Base-by-base conservation (phyloP, 2,888 invertebrate genomes). In the Petrophora chlorosata region DNA sequence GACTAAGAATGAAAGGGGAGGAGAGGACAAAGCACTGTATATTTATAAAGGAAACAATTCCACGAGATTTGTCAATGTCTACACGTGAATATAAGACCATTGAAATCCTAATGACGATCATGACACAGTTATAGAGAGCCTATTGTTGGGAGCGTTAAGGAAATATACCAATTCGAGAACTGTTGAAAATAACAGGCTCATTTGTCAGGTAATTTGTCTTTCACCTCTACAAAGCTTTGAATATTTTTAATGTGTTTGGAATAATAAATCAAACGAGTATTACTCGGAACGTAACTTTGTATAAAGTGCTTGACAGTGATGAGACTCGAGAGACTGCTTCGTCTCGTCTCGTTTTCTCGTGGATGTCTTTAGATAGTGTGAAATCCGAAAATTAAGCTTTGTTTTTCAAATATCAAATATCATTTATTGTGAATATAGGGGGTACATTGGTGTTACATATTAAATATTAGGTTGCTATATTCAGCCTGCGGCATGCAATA, bases 61-160 rank as follows among this genome's bases (percentile, higher is more conserved):
- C 45, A 42, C 33, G 41, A 50, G 35, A 56, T 59, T 59, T 54
- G 54, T 59, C 56, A 56, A 55, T 50, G 56, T 59, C 56, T 58
- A n/a, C 43, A 41, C 41, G 36, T 55, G 54, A 54, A 59, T 56
- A 48, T 54, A 50, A 15, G 38, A 29, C 43, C 43, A 44, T 50
- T 50, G 43, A 34, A 40, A 50, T 50, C 39, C 23, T 50, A 50
- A 50, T 39, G 49, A 50, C 43, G 22, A 23, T 34, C 49, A 43
- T 50, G 43, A 34, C 33, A 17, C 38, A 32, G 30, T 43, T 39
- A 29, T 44, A 39, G 48, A 36, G 39, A 43, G 33, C 33, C 25
- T 13, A 36, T 45, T 45, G 51, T 45, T 12, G 25, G 13, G 9
- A 8, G 17, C 16, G 17, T 12, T 16, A 9, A 26, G 34, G 26